Evolutionary conservation across 2,113 vertebrate genomes (phyloP).

Genomic region (Malurus melanocephalus): DNA sequence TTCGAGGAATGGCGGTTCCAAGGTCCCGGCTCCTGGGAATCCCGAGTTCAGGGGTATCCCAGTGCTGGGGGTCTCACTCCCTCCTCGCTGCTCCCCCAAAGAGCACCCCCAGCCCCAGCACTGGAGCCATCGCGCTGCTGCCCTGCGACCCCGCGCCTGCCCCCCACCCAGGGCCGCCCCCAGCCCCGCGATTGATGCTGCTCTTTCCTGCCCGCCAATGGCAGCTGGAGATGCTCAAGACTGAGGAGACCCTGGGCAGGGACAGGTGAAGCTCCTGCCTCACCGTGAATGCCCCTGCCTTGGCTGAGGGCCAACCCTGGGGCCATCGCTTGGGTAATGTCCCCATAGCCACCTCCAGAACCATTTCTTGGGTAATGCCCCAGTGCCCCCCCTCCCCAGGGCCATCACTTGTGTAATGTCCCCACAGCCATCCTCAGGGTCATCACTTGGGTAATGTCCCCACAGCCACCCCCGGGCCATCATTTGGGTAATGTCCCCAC

Average conservation of each 20-base stretch:
- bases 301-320: too few species aligned
- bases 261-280: not conserved
- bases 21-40: not conserved
- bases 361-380: not conserved
- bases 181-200: fast-evolving
- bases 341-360: not conserved
- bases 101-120: fast-evolving
- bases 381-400: fast-evolving
- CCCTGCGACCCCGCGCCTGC: fast-evolving
- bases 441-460: not conserved
- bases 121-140: not conserved
- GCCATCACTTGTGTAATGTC: not conserved
- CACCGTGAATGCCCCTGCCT: not conserved
- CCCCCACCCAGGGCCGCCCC: too few species aligned
- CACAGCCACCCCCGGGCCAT: not conserved
- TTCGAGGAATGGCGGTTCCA: fast-evolving
- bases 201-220: not conserved
- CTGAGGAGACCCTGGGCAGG: too few species aligned
- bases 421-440: not conserved
- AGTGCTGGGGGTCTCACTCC: fast-evolving
- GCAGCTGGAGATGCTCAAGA: not conserved
- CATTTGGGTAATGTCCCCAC: not conserved
- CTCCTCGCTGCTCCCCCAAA: fast-evolving
- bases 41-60: fast-evolving
- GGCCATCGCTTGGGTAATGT: not conserved